Base-by-base conservation (phyloP, 2,797 vertebrate species). In the Microctenopoma steveboyesi region DNA sequence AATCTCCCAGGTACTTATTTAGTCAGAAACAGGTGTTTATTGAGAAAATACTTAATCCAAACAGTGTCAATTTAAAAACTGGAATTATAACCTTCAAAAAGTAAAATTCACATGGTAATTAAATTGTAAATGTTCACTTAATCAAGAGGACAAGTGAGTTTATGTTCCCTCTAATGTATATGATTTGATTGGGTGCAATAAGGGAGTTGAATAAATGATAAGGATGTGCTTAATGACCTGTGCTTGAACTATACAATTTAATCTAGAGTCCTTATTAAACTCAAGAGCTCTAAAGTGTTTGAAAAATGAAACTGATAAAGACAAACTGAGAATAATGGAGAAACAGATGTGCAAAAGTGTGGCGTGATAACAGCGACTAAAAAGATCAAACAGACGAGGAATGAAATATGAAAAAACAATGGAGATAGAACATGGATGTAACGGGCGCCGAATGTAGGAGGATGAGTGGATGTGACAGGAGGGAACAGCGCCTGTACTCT, bases 181-280 rank as follows among this genome's bases (percentile, higher is more conserved):
- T 33, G 12, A 50, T 7, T n/a, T 57, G n/a, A 45, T 42, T 40
- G 43, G 63, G 52, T 43, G 18, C 30, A 22, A 37, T 4, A 2
- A 10, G 9, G 10, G 37, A 37, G 37, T 11, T 37, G 11, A 10
- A 37, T 11, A 9, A 37, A 37, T 37, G 22, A 37, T 10, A 37
- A 10, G 7, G 37, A 33, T 37, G 37, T 37, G 10, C 37, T 4
- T 37, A 59, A 66, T 71, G 67, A 65, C 72, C 86, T 52, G 15
- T 18, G 50, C 53, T 4, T 86, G 76, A 90, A 86, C 84, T 76
- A 35, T 48, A 37, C 58, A 56, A 68, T 83, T 75, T 69, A 71
- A 57, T 74, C 53, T 56, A 33, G 49, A 30, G 13, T 5, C 47
- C 45, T 70, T 73, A 83, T 81, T 76, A 70, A 65, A 64, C 55